Evolutionary conservation across 2,113 vertebrate species (phyloP).

Genomic region (Atrichornis clamosus): DNA sequence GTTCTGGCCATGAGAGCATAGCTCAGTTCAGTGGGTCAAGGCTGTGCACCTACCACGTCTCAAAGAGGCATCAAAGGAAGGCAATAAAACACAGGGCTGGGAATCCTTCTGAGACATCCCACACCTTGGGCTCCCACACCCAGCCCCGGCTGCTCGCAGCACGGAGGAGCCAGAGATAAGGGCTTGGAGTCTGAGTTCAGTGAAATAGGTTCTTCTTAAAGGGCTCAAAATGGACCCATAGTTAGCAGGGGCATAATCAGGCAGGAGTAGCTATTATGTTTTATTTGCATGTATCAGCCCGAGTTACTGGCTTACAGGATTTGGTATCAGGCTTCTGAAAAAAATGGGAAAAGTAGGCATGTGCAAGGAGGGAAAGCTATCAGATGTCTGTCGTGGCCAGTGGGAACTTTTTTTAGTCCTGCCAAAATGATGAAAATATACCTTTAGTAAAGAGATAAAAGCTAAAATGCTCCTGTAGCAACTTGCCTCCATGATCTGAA

Average conservation of each 20-base stretch:
- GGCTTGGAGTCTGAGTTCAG: background rate
- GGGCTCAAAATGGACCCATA: background rate
- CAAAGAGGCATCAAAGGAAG: background rate
- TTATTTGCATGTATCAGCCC: background rate
- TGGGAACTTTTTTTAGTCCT: background rate
- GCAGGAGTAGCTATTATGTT: background rate
- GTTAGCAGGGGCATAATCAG: background rate
- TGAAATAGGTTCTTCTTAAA: background rate
- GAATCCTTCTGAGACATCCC: background rate
- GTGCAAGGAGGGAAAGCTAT: background rate
- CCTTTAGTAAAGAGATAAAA: background rate
- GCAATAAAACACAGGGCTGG: background rate
- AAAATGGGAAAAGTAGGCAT: background rate
- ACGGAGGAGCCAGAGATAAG: background rate
- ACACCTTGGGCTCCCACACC: background rate
- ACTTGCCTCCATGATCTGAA: background rate
- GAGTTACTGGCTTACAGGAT: background rate
- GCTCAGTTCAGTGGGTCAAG: background rate
- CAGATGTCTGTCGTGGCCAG: background rate
- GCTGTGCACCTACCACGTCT: background rate
- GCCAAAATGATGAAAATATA: background rate
- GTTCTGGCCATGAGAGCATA: background rate
- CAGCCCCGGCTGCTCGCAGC: background rate
- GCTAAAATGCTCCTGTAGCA: background rate
- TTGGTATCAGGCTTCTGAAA: background rate